These are phyloP conservation scores for Apoderus coryli DNA, from an alignment of 2,888 invertebrate species.

Conservation along the genomic window DNA sequence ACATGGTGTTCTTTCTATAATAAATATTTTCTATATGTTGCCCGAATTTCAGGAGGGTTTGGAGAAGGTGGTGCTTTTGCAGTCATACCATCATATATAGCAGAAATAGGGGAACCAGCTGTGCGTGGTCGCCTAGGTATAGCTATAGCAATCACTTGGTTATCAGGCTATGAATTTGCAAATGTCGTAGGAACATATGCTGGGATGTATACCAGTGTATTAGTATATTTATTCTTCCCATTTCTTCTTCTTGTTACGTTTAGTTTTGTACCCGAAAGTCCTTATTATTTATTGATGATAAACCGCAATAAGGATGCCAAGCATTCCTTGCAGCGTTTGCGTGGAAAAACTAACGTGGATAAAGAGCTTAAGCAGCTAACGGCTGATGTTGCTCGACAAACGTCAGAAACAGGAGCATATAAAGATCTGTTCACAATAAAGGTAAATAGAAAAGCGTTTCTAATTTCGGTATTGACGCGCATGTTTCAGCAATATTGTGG, in stretches of 20 bases:
- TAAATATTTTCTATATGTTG: slow-evolving; percentile 11
- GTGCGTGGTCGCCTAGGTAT: slow-evolving; percentile 20
- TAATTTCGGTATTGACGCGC: slow-evolving; percentile 40
- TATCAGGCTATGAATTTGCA: slow-evolving; percentile 16
- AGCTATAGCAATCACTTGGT: slow-evolving; percentile 7
- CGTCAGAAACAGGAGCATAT: slow-evolving; percentile 33
- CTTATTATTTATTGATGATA: slow-evolving; percentile 24
- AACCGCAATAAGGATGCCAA: slow-evolving; percentile 17
- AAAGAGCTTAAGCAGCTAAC: slow-evolving; percentile 20
- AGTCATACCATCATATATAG: slow-evolving; percentile 21
- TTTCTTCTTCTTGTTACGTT: slow-evolving; percentile 19
- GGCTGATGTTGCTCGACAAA: slow-evolving; percentile 23
- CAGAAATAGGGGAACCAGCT: slow-evolving; percentile 21
- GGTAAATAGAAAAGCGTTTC: slow-evolving; percentile 44
- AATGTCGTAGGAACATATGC: no score
- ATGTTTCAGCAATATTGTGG: slow-evolving; percentile 24
- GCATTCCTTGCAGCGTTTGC: slow-evolving; percentile 19
- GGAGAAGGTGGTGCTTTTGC: slow-evolving; percentile 20
- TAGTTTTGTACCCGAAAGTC: slow-evolving; percentile 24
- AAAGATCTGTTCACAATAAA: slow-evolving; percentile 39
- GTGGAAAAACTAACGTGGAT: slow-evolving; percentile 20
- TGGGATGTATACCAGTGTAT: no score
- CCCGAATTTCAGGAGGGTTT: slow-evolving; percentile 18
- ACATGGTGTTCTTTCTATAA: slow-evolving; percentile 11
- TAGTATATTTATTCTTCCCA: slow-evolving; percentile 20